Evolutionary conservation across 2,888 invertebrate genomes (phyloP).

Genomic region (Hymenopus coronatus): DNA sequence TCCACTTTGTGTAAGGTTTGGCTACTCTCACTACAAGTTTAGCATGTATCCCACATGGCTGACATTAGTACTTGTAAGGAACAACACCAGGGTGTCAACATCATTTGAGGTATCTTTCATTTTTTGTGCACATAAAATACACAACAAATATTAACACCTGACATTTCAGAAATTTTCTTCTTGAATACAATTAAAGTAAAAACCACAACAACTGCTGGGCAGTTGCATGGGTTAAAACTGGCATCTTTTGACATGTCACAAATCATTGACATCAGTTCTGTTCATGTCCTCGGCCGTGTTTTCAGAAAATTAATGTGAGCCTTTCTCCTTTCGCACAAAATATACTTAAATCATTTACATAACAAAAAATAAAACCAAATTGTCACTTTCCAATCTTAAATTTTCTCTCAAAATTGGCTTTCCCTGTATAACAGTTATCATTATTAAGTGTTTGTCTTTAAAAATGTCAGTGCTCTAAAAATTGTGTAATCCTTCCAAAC

Average conservation of each 20-base stretch:
- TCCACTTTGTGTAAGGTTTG: background rate
- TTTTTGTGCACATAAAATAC: background rate
- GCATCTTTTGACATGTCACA: background rate
- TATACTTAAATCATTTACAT: background rate
- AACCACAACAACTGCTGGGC: background rate
- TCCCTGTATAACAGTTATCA: background rate
- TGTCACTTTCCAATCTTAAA: background rate
- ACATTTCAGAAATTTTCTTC: background rate
- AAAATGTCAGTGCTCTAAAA: background rate
- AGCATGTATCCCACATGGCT: background rate
- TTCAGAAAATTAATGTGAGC: background rate
- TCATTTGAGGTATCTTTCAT: background rate
- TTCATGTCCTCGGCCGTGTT: background rate
- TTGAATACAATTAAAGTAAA: background rate
- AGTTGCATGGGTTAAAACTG: background rate
- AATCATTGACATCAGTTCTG: background rate
- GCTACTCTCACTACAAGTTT: background rate
- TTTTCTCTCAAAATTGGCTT: background rate
- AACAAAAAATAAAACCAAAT: background rate
- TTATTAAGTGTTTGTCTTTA: background rate
- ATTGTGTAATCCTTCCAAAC: background rate
- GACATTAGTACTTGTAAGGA: background rate
- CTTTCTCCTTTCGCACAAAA: background rate
- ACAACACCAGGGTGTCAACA: background rate
- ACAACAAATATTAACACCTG: background rate